Base-by-base conservation (phyloP, 1,140 invertebrate genomes). In the Drosophila prosaltans region DNA sequence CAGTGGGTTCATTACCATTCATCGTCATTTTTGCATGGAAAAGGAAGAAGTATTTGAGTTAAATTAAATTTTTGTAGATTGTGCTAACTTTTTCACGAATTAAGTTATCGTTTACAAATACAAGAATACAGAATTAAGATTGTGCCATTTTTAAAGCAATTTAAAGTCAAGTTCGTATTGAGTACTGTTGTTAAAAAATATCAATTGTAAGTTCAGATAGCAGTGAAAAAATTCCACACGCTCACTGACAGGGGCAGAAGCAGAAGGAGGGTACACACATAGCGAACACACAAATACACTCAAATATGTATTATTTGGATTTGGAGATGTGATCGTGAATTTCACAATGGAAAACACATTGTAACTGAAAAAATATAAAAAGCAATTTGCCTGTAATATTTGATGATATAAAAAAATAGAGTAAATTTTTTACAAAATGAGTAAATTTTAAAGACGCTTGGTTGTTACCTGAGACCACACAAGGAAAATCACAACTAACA, bases 221-320 rank as follows among this genome's bases (percentile, higher is more conserved):
- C 74, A 84, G 81, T 89, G 81, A 89, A 89, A 89, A 89, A 89
- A 89, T 89, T 88, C 84, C 84, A 89, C 80, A 88, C 77, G 80
- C 82, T 72, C 72, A 88, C 72, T 67, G 58, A 75, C 54, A 65
- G 58, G 16, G 24, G 58, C 45, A 51, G 8, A 9, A 43, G 16
- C 40, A 64, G 51, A 60, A 66, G 30, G 32, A 59, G 32, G 21
- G 21, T 36, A 59, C 57, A 39, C 28, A n/a, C 28, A 51, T 30
- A 36, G 36, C 48, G 74, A 67, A 70, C 74, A 77, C 72, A 72
- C 30, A 48, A 57, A 65, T 58, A 70, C 55, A 65, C 66, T 55
- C 58, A 65, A 77, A 76, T 74, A 80, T 84, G 83, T 84, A 89
- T 88, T 36, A 6, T 89, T 89, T 77, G 80, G 88, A 83, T 69